Conservation (phyloP, 2,888 invertebrate species). For the Muschampia plurimacula region DNA sequence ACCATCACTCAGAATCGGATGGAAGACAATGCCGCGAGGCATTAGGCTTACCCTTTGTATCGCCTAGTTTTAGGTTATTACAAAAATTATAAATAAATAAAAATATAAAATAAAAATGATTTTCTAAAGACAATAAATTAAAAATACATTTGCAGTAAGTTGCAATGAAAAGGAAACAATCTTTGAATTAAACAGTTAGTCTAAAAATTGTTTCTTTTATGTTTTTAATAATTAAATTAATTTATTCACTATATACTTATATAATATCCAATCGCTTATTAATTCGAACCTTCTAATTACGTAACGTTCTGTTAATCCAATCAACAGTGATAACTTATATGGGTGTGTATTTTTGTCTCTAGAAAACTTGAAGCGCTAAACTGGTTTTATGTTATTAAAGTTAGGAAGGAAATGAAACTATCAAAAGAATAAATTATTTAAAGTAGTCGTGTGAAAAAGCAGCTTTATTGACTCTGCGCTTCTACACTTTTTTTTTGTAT, state of each 20-base stretch:
- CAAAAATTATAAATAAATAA: too few relatives aligned
- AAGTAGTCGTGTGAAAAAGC: conserved; percentile 4
- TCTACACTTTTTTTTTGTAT: not conserved
- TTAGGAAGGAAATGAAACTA: conserved; percentile 14
- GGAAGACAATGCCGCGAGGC: too few relatives aligned
- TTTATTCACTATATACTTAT: conserved; percentile 1
- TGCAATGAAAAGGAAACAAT: not conserved
- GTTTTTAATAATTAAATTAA: not conserved
- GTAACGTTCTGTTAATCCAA: conserved; percentile 18
- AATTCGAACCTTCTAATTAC: conserved; percentile 20
- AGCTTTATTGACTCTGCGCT: not conserved
- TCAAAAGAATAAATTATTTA: not conserved
- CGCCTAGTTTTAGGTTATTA: too few relatives aligned
- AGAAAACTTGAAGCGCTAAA: not conserved
- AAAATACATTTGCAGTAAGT: too few relatives aligned
- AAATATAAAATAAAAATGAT: too few relatives aligned
- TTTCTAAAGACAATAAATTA: too few relatives aligned
- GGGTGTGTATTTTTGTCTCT: not conserved
- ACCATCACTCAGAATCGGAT: too few relatives aligned
- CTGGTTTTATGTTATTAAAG: conserved; percentile 13
- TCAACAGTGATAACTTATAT: conserved; percentile 10
- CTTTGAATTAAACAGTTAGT: not conserved
- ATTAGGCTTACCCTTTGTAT: too few relatives aligned
- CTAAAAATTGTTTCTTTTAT: not conserved
- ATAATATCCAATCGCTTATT: not conserved